A percentile compares a stretch with the other conserved stretches of the same genome.
Evolutionary conservation across 2,113 vertebrate species (phyloP).

Genomic region (Gobius niger): DNA sequence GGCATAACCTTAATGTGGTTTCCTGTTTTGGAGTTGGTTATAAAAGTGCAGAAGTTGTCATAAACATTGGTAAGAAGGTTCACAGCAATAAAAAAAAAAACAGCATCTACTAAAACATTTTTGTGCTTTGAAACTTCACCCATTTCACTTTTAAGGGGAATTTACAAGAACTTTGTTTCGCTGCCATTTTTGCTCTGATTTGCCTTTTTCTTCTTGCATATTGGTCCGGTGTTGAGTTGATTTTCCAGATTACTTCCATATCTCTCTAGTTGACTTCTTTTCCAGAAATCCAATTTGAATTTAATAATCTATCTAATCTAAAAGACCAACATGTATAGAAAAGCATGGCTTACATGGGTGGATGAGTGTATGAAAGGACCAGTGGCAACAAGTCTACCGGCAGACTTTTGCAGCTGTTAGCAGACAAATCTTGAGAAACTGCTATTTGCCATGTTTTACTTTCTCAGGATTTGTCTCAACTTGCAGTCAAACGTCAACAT

Average conservation of each 20-base stretch:
- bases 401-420: not conserved
- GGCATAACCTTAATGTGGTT: conserved; percentile 45
- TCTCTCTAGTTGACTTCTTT: not conserved
- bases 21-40: conserved; percentile 39
- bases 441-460: not conserved
- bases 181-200: not conserved
- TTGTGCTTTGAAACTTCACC: not conserved
- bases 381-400: not conserved
- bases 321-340: too few species aligned
- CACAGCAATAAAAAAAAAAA: conserved; percentile 1
- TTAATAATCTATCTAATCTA: too few species aligned
- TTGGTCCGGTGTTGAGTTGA: not conserved
- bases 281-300: not conserved
- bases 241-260: not conserved
- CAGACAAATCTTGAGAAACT: not conserved
- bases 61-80: conserved; percentile 19
- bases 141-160: not conserved
- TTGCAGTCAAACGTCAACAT: not conserved
- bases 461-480: not conserved
- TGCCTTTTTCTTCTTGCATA: not conserved
- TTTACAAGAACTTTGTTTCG: not conserved
- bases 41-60: conserved; percentile 23
- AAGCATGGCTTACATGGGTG: not conserved
- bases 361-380: not conserved
- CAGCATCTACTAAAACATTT: not conserved